Percentiles rank a stretch among this genome's conserved stretches.
Conservation (phyloP, 2,888 invertebrate genomes). For the Aleiodes leptofemur region DNA sequence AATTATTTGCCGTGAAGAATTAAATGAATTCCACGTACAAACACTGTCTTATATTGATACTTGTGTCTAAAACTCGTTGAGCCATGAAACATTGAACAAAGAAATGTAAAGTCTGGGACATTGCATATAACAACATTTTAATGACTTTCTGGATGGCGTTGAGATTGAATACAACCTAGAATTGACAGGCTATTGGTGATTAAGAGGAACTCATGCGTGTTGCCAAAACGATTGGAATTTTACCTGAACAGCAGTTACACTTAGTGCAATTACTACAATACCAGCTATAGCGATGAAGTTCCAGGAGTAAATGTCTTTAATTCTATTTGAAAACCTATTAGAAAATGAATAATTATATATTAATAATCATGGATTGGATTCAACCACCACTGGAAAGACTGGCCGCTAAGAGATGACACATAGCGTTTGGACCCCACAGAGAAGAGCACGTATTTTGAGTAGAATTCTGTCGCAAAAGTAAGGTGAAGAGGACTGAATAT, state of each 20-base stretch:
- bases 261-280: not conserved
- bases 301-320: not conserved
- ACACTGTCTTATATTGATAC: conserved; percentile 1
- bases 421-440: too few relatives aligned
- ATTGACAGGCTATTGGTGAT: not conserved
- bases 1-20: not conserved
- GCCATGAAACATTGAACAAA: conserved; percentile 27
- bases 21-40: not conserved
- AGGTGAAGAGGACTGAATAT: too few relatives aligned
- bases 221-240: not conserved
- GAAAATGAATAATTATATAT: not conserved
- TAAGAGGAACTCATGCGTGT: not conserved
- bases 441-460: too few relatives aligned
- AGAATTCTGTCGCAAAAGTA: too few relatives aligned
- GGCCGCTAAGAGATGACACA: too few relatives aligned
- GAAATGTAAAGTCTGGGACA: not conserved
- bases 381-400: too few relatives aligned
- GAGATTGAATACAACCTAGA: conserved; percentile 2
- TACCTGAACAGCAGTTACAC: conserved; percentile 25
- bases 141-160: not conserved
- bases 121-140: conserved; percentile 4
- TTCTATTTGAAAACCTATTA: not conserved
- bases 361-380: not conserved
- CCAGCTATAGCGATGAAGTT: conserved; percentile 3
- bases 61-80: conserved; percentile 24